These are phyloP conservation scores for Phocides pigmalion DNA, from an alignment of 1,140 invertebrate species.

Conservation along the genomic window DNA sequence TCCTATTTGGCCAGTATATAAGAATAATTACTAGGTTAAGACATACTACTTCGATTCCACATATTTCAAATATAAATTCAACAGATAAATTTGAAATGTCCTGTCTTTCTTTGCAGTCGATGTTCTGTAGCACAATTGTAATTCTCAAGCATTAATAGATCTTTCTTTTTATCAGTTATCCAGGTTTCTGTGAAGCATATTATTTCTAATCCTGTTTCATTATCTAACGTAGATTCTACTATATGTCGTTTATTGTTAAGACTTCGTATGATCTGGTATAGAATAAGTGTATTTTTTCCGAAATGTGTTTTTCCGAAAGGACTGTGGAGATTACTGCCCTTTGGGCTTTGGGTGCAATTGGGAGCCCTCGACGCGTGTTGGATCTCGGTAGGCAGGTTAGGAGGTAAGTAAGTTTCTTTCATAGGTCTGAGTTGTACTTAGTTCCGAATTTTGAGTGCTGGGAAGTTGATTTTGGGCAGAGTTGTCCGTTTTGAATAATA, in stretches of 20 bases:
- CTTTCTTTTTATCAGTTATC: slow-evolving; percentile 1
- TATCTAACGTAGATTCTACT: background rate
- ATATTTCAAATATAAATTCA: slow-evolving; percentile 11
- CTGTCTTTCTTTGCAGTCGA: background rate
- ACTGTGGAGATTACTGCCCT: too few species aligned
- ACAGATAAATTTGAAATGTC: slow-evolving; percentile 9
- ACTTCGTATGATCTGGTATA: slow-evolving; percentile 16
- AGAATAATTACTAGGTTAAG: slow-evolving; percentile 3
- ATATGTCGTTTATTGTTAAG: slow-evolving; percentile 1
- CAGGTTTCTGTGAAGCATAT: slow-evolving; percentile 6
- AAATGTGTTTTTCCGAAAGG: slow-evolving; percentile 7
- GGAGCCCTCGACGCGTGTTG: too few species aligned
- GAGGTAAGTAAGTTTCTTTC: too few species aligned
- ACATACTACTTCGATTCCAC: slow-evolving; percentile 1
- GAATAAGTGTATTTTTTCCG: background rate
- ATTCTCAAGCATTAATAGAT: background rate
- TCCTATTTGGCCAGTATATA: slow-evolving; percentile 12
- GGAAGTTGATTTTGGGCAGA: too few species aligned
- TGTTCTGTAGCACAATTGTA: background rate
- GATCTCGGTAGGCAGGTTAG: too few species aligned
- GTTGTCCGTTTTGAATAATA: too few species aligned
- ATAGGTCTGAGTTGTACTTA: too few species aligned
- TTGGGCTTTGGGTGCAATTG: too few species aligned
- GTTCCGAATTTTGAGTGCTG: too few species aligned
- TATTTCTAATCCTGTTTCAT: background rate